These are phyloP conservation scores for Acanthurus leucopareius DNA, from an alignment of 2,797 vertebrate genomes.

Conservation along the genomic window DNA sequence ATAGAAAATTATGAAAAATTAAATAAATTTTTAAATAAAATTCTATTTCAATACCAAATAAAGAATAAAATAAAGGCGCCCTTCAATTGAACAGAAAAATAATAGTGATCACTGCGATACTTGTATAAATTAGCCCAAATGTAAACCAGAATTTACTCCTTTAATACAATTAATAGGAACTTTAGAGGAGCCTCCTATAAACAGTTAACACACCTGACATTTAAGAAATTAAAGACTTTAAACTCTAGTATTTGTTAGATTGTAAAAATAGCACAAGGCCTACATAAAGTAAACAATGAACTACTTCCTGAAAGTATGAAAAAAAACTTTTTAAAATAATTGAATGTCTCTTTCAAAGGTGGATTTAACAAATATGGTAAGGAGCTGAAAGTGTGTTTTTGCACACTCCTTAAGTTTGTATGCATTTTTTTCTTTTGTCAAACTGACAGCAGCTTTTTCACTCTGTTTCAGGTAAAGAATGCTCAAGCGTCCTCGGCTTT, in stretches of 20 bases:
- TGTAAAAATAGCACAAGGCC: too few species aligned
- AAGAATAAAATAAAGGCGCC: not conserved
- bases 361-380: not conserved
- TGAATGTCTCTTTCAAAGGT: not conserved
- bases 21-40: too few species aligned
- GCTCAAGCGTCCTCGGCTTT: not conserved
- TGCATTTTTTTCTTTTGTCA: not conserved
- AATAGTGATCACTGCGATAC: too few species aligned
- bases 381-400: not conserved
- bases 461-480: conserved; percentile 55
- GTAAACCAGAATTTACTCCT: not conserved
- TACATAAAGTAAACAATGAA: not conserved
- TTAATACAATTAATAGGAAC: rapidly evolving
- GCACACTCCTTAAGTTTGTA: not conserved
- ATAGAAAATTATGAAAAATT: not conserved
- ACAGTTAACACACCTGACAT: not conserved
- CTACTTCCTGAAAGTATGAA: not conserved
- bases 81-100: not conserved
- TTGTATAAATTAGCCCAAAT: not conserved
- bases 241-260: too few species aligned
- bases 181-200: not conserved
- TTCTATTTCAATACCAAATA: not conserved
- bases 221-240: too few species aligned
- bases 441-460: not conserved
- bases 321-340: not conserved